These are phyloP conservation scores for Calliopsis andreniformis DNA, from an alignment of 1,140 invertebrate genomes.

Conservation along the genomic window DNA sequence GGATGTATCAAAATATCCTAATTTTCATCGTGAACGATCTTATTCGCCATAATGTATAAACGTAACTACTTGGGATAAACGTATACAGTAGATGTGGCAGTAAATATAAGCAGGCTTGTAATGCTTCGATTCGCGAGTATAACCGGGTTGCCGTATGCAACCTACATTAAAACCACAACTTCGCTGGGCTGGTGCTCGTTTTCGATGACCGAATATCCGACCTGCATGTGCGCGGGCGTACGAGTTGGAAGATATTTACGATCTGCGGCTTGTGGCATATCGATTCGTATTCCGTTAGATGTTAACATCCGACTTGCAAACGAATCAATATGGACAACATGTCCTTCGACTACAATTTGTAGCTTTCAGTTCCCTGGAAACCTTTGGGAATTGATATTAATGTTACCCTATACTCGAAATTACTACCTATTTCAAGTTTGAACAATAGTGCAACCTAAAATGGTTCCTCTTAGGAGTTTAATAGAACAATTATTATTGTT, in stretches of 20 bases:
- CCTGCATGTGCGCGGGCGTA: background rate
- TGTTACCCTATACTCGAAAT: too few relatives aligned
- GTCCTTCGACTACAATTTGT: constrained; percentile 29
- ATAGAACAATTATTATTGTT: too few relatives aligned
- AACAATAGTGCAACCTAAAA: too few relatives aligned
- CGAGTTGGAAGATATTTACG: constrained; percentile 58
- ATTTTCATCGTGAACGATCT: background rate
- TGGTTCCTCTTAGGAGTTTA: too few relatives aligned
- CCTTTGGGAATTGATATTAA: constrained; percentile 12
- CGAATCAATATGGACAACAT: constrained; percentile 43
- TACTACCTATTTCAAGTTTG: too few relatives aligned
- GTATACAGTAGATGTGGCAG: background rate
- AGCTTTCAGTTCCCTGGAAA: constrained; percentile 25
- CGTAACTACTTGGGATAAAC: too few relatives aligned
- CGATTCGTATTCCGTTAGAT: constrained; percentile 49
- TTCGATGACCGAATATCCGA: constrained; percentile 47
- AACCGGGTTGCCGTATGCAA: constrained; percentile 10
- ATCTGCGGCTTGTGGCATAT: constrained; percentile 60
- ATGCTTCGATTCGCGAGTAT: background rate
- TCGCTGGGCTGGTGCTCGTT: constrained; percentile 37
- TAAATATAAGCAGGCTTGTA: background rate
- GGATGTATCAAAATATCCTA: background rate
- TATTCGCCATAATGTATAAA: too few relatives aligned
- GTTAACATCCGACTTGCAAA: constrained; percentile 41
- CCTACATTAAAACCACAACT: constrained; percentile 55